Percentiles rank a stretch among this genome's conserved stretches.
Conservation (phyloP, 2,113 vertebrate genomes). For the Sciurus niger region DNA sequence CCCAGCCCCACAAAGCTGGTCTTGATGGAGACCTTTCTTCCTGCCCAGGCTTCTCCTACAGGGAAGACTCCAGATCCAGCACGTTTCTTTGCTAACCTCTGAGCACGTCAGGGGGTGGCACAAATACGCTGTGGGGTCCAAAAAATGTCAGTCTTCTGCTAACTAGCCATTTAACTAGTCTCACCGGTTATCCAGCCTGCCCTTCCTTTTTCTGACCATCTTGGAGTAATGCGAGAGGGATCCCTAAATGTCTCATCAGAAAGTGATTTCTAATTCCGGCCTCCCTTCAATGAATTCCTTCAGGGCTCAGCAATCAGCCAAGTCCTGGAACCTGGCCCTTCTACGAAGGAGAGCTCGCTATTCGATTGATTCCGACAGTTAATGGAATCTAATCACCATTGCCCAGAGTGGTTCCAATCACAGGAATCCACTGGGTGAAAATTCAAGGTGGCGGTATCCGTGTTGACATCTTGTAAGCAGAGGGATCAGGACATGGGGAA, state of each 20-base stretch:
- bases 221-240: constrained; percentile 46
- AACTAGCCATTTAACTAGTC: background rate
- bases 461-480: constrained; percentile 46
- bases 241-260: constrained; percentile 23
- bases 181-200: background rate
- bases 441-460: constrained; percentile 55
- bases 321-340: constrained; percentile 71
- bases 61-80: background rate
- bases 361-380: constrained; percentile 69
- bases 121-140: background rate
- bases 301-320: constrained; percentile 60
- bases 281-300: constrained; percentile 67
- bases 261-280: constrained; percentile 25
- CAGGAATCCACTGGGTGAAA: constrained; percentile 64
- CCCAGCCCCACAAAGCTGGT: background rate
- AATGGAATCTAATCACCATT: constrained; percentile 73
- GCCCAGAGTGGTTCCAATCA: constrained; percentile 72
- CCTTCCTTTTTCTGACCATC: constrained; percentile 11
- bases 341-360: constrained; percentile 57
- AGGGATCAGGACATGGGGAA: background rate
- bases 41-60: background rate
- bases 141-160: background rate
- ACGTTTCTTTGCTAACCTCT: background rate
- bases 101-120: background rate
- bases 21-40: background rate